phyloP scores from a whole-genome alignment of 1,140 invertebrate genomes.

The Zaprionus capensis region DNA sequence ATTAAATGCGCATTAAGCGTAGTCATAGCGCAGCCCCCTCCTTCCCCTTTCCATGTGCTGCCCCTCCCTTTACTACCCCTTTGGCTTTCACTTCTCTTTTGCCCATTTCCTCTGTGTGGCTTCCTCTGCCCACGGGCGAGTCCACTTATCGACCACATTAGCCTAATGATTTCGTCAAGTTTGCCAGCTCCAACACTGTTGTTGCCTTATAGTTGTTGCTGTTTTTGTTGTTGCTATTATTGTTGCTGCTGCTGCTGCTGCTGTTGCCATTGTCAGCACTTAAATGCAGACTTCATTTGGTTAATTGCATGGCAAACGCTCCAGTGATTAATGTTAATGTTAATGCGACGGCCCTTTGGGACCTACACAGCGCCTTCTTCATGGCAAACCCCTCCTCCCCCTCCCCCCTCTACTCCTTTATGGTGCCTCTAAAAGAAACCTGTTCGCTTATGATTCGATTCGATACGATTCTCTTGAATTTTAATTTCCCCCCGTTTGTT shows the following conservation, averaged over 20 bases:
- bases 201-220: neutral
- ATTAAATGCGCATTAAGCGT: slow-evolving; percentile 71
- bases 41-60: no score
- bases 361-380: slow-evolving; percentile 18
- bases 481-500: neutral
- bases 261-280: slow-evolving; percentile 67
- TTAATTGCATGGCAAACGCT: slow-evolving; percentile 79
- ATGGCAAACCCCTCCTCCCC: neutral
- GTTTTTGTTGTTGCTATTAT: neutral
- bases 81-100: neutral
- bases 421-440: slow-evolving; percentile 19
- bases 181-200: slow-evolving; percentile 24
- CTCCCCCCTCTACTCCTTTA: neutral
- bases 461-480: slow-evolving; percentile 13
- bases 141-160: slow-evolving; percentile 79
- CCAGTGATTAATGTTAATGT: slow-evolving; percentile 74
- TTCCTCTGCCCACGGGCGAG: slow-evolving; percentile 52
- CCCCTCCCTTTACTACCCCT: neutral
- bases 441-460: slow-evolving; percentile 29
- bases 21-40: slow-evolving; percentile 26
- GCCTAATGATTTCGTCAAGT: slow-evolving; percentile 76
- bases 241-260: slow-evolving; percentile 19
- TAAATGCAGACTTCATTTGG: slow-evolving; percentile 81
- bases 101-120: slow-evolving; percentile 18
- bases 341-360: slow-evolving; percentile 56